Evolutionary conservation across 2,797 vertebrate genomes (phyloP).

Genomic region (Scomberomorus guttatus): DNA sequence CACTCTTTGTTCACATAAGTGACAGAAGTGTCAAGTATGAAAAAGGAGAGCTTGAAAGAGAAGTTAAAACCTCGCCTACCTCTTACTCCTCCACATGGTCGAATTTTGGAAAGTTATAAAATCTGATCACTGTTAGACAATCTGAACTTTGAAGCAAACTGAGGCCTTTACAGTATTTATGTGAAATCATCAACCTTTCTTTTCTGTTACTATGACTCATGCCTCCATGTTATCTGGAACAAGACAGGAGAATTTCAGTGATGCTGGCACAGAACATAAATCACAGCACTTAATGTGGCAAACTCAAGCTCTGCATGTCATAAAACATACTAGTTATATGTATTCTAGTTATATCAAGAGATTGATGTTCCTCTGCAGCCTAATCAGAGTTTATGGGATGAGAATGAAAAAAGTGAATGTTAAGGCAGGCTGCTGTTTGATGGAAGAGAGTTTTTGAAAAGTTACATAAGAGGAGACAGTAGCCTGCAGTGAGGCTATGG

Average conservation of each 20-base stretch:
- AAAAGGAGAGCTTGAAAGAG: no score
- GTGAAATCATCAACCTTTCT: no score
- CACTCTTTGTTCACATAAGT: no score
- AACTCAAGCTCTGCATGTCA: conserved; percentile 11
- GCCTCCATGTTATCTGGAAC: background rate
- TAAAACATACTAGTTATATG: background rate
- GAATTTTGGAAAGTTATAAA: no score
- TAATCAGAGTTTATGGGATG: conserved; percentile 7
- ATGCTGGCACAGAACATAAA: background rate
- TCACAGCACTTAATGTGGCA: conserved; percentile 20
- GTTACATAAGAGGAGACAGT: conserved; percentile 38
- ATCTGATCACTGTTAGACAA: no score
- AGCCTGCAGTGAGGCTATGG: conserved; percentile 12
- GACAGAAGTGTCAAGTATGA: no score
- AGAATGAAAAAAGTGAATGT: conserved; percentile 4
- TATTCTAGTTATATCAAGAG: background rate
- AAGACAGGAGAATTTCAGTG: background rate
- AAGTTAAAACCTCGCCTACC: no score
- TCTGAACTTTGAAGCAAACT: no score
- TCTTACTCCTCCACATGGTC: no score
- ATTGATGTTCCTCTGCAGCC: background rate
- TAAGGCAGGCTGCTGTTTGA: conserved; percentile 1
- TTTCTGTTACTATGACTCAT: no score
- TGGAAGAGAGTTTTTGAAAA: conserved; percentile 11
- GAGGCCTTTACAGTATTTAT: background rate